Percentiles rank a stretch among this genome's conserved stretches.
Conservation (phyloP, 2,888 invertebrate genomes). For the Chymomyza caudatula region DNA sequence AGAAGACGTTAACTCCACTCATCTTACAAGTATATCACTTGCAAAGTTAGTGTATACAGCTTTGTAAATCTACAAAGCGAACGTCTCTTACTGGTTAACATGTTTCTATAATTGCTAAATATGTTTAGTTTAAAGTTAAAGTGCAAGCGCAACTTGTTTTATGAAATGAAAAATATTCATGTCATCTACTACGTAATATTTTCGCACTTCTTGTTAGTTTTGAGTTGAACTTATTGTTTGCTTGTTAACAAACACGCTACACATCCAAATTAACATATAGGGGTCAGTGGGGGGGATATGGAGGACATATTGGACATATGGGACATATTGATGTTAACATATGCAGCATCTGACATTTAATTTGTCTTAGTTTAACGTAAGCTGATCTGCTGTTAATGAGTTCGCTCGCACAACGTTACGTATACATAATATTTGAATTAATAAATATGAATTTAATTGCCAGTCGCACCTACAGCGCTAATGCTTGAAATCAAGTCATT, state of each 20-base stretch:
- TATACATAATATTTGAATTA: slow-evolving; percentile 20
- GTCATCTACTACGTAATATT: slow-evolving; percentile 1
- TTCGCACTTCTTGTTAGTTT: background rate
- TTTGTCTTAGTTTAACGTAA: slow-evolving; percentile 45
- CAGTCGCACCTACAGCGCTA: slow-evolving; percentile 1
- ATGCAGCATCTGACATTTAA: slow-evolving; percentile 55
- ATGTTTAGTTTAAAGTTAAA: slow-evolving; percentile 10
- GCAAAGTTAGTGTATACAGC: no score
- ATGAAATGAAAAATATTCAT: slow-evolving; percentile 34
- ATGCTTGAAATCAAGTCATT: slow-evolving; percentile 54
- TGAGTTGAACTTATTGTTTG: background rate
- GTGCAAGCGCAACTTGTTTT: slow-evolving; percentile 27
- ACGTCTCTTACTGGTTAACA: no score
- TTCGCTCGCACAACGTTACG: slow-evolving; percentile 14
- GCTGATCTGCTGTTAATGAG: background rate
- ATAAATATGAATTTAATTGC: slow-evolving; percentile 45
- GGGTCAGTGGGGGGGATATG: background rate
- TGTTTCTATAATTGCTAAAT: no score
- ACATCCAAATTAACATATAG: slow-evolving; percentile 1
- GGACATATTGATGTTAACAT: slow-evolving; percentile 8
- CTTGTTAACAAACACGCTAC: background rate
- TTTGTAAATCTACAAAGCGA: no score
- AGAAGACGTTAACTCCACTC: no score
- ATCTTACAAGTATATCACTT: no score
- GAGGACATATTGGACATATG: no score